Base-by-base conservation (phyloP, 2,888 invertebrate species). In the Drosophila birchii region DNA sequence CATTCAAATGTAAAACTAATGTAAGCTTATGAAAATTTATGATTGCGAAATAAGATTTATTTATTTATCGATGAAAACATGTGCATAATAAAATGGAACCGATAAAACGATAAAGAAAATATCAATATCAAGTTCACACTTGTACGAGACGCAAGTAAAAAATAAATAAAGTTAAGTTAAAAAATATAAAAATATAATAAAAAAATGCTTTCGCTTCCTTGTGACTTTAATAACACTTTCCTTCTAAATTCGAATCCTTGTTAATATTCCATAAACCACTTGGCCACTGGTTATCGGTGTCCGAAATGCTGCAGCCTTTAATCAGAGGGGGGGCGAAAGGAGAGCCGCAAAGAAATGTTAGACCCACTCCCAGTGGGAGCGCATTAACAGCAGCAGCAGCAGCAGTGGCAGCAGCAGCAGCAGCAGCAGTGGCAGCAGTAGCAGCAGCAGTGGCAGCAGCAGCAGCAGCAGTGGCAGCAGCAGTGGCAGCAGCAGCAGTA, bases 331-430 rank as follows among this genome's bases (percentile, higher is more conserved):
- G 14, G 7, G 18, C n/a, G 18, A 32, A 29, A 49, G 49, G 14
- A 14, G 51, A 51, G 34, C 51, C 16, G 20, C 12, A 16, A 36
- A 64, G 80, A 64, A 66, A 78, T 74, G 72, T 68, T 67, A 59
- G 49, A 64, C 64, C 71, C 43, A 45, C 41, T 49, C 62, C 61
- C 55, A 34, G 34, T 18, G 34, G 26, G 38, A 32, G 55, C 47
- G 58, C 54, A 70, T 70, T 71, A 70, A 71, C 63, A 57, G 51
- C 41, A 16, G 34, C 43, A 20, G 43, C 20, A 26, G 5, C 26
- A 14, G 43, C 41, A 16, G 34, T 14, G 14, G 23, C 16, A 26
- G 45, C 23, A 16, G 23, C 63, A 57, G 51, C 41, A 16, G 34
- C 43, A 20, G 43, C 20, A 26, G 5, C 26, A 14, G 43, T n/a